Conservation (phyloP, 2,113 vertebrate species). For the Neopipo cinnamomea region DNA sequence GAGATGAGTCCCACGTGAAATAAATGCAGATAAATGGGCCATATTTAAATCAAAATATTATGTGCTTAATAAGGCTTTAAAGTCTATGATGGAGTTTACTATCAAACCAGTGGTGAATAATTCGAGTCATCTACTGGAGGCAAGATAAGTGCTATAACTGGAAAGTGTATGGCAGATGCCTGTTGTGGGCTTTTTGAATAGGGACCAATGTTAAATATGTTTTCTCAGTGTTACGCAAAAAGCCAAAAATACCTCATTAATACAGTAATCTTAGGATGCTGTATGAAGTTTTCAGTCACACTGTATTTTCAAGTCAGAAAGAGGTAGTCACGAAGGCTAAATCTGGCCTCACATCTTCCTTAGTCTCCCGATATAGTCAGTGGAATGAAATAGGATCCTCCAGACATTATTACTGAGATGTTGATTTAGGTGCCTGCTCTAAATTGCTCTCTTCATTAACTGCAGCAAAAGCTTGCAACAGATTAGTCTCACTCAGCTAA, state of each 20-base stretch:
- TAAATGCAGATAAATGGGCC: background rate
- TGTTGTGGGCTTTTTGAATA: background rate
- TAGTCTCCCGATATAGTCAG: background rate
- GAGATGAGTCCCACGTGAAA: background rate
- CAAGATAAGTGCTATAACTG: background rate
- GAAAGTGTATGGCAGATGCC: background rate
- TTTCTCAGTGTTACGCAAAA: background rate
- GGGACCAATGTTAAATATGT: background rate
- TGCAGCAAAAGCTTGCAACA: background rate
- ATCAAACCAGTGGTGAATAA: background rate
- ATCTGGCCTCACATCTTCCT: background rate
- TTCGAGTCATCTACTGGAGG: background rate
- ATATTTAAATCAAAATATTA: slow-evolving; percentile 10
- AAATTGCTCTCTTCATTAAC: background rate
- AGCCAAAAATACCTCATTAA: background rate
- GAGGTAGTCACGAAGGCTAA: background rate
- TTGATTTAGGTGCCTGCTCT: background rate
- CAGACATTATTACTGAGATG: background rate
- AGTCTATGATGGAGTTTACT: background rate
- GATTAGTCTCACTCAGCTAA: background rate
- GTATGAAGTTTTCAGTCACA: background rate
- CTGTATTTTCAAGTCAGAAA: background rate
- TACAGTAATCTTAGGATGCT: background rate
- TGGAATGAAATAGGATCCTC: background rate
- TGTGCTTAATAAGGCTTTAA: background rate